These are phyloP conservation scores for Drepanosiphum platanoidis DNA, from an alignment of 2,888 invertebrate species.

Conservation along the genomic window DNA sequence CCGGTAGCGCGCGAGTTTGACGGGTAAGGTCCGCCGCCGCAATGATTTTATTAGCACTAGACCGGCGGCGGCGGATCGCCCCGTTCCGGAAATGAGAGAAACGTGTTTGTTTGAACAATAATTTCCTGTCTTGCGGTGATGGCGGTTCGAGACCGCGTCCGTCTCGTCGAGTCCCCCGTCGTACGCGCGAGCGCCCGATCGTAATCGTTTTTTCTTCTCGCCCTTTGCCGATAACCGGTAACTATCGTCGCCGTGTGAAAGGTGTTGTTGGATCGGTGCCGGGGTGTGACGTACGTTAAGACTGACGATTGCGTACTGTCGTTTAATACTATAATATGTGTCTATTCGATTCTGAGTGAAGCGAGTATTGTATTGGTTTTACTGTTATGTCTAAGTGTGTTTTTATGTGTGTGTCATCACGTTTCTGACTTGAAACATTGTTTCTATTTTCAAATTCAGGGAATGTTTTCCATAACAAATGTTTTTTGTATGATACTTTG, in stretches of 20 bases:
- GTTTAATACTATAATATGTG: too few species aligned
- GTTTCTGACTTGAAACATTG: too few species aligned
- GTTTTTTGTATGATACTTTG: too few species aligned
- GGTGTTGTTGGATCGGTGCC: background rate
- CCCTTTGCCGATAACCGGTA: background rate
- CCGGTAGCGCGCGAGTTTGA: constrained; percentile 9
- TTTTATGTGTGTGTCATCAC: too few species aligned
- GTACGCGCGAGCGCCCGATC: background rate
- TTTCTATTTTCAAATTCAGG: too few species aligned
- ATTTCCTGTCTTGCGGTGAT: constrained; percentile 52
- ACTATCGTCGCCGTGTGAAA: background rate
- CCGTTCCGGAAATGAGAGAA: constrained; percentile 54
- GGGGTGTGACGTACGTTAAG: background rate
- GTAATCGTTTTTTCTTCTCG: background rate
- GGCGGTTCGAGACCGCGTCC: background rate
- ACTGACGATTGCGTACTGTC: too few species aligned
- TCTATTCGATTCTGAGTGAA: too few species aligned
- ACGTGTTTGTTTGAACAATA: constrained; percentile 55
- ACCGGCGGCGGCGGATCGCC: constrained; percentile 10
- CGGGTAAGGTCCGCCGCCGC: background rate
- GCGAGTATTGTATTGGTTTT: too few species aligned
- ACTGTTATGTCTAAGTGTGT: too few species aligned
- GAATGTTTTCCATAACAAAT: too few species aligned
- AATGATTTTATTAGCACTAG: constrained; percentile 50
- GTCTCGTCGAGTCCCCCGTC: background rate